Conservation (phyloP, 2,797 vertebrate species). For the Myripristis jacobus region DNA sequence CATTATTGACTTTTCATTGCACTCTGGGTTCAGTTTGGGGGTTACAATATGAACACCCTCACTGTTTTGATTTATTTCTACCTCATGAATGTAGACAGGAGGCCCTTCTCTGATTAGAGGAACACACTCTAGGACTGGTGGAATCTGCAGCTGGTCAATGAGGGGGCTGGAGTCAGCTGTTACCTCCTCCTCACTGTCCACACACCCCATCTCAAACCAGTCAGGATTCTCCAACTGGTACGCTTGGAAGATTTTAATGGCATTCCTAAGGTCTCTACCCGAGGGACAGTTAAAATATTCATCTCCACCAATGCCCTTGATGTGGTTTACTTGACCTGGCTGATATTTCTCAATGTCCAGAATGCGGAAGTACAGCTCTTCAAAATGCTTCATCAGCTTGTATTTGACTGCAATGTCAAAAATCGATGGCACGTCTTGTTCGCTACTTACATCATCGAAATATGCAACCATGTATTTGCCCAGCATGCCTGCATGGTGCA, state of each 20-base stretch:
- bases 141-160: conserved; percentile 17
- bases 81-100: conserved; percentile 52
- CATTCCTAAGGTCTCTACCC: conserved; percentile 84
- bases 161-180: conserved; percentile 37
- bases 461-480: conserved; percentile 94
- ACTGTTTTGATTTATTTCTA: conserved; percentile 46
- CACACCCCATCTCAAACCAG: conserved; percentile 90
- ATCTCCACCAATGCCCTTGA: conserved; percentile 84
- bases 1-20: conserved; percentile 18
- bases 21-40: conserved; percentile 70
- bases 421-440: conserved; percentile 88
- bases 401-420: conserved; percentile 89
- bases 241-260: conserved; percentile 85
- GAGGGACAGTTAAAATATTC: conserved; percentile 85
- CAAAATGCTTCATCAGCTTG: conserved; percentile 92
- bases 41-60: conserved; percentile 57
- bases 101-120: conserved; percentile 62
- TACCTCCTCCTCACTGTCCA: conserved; percentile 76
- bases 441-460: conserved; percentile 87
- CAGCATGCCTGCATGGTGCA: conserved; percentile 87
- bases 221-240: conserved; percentile 86
- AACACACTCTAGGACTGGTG: conserved; percentile 62
- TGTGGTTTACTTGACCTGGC: conserved; percentile 86
- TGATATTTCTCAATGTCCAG: conserved; percentile 92
- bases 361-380: conserved; percentile 93